Evolutionary conservation across 30 jellyfish, hydroid and myxozoan genomes (phyloP), one percentile per base, ranked within the genome.

Genomic region (Aurelia aurita): DNA sequence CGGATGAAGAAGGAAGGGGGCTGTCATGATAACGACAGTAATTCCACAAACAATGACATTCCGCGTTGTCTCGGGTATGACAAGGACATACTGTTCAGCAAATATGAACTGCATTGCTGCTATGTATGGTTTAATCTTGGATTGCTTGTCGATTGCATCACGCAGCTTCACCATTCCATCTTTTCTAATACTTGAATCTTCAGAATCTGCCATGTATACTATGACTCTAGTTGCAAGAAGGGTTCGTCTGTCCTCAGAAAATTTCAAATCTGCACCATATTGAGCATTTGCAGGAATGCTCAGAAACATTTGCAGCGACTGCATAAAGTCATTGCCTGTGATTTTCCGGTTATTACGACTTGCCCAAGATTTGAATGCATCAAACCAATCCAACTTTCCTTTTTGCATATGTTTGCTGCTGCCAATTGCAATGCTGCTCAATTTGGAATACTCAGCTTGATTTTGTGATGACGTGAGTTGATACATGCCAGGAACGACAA

Each of bases 1-100:
- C 46, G 96, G 96, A 45, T 92, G 85, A 28, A 92, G 69, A 43
- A 87, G 74, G 78, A 74, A 92, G 58, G 96, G 96, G 34, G 88
- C 70, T 7, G 98, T 87, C 76, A 92, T 90, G 15, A 87, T n/a
- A 22, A 86, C 68, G 0, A 92, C 98, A 35, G 89, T 61, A 23
- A 89, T 46, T 32, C 91, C 93, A 54, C 88, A 72, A 19, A 80
- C 83, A 34, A 86, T 59, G 91, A 77, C 87, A 46, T 57, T 82
- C 45, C 92, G 74, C 8, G 92, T 92, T 15, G 81, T 84, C 54
- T 86, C 84, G 6, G 89, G 78, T 51, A 79, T 77, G 45, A 85
- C 89, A 63, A 67, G 90, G 10, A 76, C 87, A 35, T 83, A 85
- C 32, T 85, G 95, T 35, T 85, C 95, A 57, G 32, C 74, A 21